Evolutionary conservation across 2,888 invertebrate genomes (phyloP), one percentile per base, ranked within the genome.

Genomic region (Synergus itoensis): DNA sequence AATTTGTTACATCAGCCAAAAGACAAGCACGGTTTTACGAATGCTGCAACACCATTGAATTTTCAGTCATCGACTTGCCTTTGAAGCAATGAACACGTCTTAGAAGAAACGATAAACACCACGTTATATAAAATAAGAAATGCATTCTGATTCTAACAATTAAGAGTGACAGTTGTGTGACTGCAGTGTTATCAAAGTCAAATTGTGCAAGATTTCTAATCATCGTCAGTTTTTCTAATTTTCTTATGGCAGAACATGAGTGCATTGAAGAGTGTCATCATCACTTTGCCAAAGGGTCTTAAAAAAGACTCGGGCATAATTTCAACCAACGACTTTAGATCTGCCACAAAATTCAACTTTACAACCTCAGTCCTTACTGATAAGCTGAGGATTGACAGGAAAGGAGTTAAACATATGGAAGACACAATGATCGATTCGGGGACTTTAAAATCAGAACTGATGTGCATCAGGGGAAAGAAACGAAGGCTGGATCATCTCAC

Each of bases 401-500:
- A 81, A 40, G 79, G 77, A 78, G 73, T 81, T 12, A 84, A 85
- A 76, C 83, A 85, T 48, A 57, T 84, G 8, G 86, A 87, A n/a
- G 89, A 90, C 48, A 83, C 87, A 11, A 90, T 90, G 65, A 82
- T 88, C 1, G 73, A 73, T 36, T 36, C 73, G 36, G 36, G n/a
- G 11, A 53, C 53, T 53, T 53, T 73, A 53, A 73, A 73, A 73
- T 40, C 48, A 36, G 73, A 73, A 73, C 36, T 11, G n/a, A 36
- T 73, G 53, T 48, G 28, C 28, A 73, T 73, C 0, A 87, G 93
- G 80, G 93, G 94, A 1, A 95, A 95, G 84, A 97, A 97, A 91
- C 94, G 97, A 79, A 94, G 97, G 77, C 93, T 97, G 87, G 97
- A 97, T 91, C 97, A 98, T 91, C 92, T 97, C 64, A 94, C 96